A percentile compares a stretch with the other conserved stretches of the same genome.
These are phyloP conservation scores for Meriones unguiculatus DNA, from an alignment of 2,113 vertebrate species.

Conservation along the genomic window DNA sequence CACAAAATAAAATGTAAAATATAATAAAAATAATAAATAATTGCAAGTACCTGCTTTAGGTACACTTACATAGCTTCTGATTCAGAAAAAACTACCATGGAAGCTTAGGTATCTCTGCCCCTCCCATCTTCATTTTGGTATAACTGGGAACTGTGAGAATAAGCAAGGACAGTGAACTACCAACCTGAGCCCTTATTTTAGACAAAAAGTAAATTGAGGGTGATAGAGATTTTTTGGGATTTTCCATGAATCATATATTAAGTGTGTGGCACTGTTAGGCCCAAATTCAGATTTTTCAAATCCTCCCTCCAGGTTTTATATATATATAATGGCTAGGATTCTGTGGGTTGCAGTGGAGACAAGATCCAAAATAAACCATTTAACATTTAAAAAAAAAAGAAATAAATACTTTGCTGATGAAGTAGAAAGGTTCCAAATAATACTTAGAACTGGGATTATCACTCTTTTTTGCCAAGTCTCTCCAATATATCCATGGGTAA, in stretches of 20 bases:
- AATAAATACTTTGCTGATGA: neutral
- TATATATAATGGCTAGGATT: neutral
- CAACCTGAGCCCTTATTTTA: slow-evolving; percentile 37
- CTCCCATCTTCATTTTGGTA: neutral
- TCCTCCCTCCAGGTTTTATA: neutral
- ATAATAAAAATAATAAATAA: neutral
- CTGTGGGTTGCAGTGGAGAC: slow-evolving; percentile 7
- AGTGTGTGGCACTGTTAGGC: neutral
- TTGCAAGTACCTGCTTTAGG: neutral
- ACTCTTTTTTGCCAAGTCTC: neutral
- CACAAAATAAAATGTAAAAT: neutral
- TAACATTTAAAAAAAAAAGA: neutral
- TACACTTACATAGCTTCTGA: neutral
- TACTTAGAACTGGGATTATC: neutral
- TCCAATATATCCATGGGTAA: neutral
- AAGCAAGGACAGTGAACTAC: neutral
- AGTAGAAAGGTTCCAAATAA: neutral
- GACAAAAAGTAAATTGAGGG: slow-evolving; percentile 42
- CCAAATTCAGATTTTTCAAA: slow-evolving; percentile 24
- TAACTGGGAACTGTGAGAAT: neutral
- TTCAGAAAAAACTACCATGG: slow-evolving; percentile 8
- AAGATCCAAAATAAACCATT: slow-evolving; percentile 35
- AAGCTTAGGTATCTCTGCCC: neutral
- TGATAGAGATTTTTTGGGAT: neutral
- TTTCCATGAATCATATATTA: slow-evolving; percentile 10